Evolutionary conservation across 2,888 invertebrate genomes (phyloP).

Genomic region (Eubasilissa splendida): DNA sequence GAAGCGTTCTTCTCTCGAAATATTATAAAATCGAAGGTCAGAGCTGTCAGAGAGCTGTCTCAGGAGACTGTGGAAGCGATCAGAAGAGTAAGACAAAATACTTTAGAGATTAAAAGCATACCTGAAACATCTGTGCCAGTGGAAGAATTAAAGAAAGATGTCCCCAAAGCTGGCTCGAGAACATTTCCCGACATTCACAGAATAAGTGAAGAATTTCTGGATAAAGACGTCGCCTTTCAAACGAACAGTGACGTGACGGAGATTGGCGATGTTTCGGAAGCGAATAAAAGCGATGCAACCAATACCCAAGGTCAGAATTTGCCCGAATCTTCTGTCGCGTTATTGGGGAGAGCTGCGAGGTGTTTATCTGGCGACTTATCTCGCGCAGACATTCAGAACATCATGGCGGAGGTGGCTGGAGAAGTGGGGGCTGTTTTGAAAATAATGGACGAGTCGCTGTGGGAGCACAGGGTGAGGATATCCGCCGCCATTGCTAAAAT

Average conservation of each 20-base stretch:
- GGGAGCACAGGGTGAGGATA: constrained; percentile 78
- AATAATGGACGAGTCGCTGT: constrained; percentile 76
- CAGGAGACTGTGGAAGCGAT: constrained; percentile 49
- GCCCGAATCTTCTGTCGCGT: constrained; percentile 5
- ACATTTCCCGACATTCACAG: constrained; percentile 1
- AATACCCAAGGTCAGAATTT: not conserved
- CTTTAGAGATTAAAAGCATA: constrained; percentile 9
- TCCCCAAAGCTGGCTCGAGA: not conserved
- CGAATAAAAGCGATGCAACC: not conserved
- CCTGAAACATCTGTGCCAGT: not conserved
- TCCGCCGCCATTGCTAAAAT: constrained; percentile 85
- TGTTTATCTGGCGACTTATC: constrained; percentile 7
- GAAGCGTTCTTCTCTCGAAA: constrained; percentile 40
- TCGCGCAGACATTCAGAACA: constrained; percentile 48
- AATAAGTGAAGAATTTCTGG: not conserved
- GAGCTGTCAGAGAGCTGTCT: constrained; percentile 52
- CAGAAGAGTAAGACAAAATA: constrained; percentile 45
- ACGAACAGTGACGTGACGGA: not conserved
- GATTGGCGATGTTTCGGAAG: not conserved
- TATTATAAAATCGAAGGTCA: constrained; percentile 39
- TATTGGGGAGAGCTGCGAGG: not conserved
- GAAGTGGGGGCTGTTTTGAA: constrained; percentile 64
- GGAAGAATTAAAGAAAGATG: constrained; percentile 9
- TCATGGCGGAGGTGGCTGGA: constrained; percentile 51
- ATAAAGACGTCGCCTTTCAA: not conserved